Conservation (phyloP, 2,888 invertebrate species). For the Fabriciana adippe region DNA sequence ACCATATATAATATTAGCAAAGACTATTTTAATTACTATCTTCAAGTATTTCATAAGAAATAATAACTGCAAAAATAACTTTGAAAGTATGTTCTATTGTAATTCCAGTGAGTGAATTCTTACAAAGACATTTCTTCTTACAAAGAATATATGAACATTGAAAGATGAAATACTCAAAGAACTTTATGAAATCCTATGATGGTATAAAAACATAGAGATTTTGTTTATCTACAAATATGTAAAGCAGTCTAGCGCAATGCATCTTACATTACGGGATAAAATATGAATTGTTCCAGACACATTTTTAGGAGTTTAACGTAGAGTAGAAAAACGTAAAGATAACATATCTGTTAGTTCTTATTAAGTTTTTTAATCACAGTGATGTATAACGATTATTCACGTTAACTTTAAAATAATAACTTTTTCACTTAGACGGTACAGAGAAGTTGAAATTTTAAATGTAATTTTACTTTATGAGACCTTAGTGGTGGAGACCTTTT, state of each 20-base stretch:
- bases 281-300: background rate
- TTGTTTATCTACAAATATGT: constrained; percentile 27
- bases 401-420: too few species aligned
- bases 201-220: constrained; percentile 24
- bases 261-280: constrained; percentile 18
- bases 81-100: background rate
- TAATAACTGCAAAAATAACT: constrained; percentile 1
- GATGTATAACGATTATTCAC: too few species aligned
- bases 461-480: too few species aligned
- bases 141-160: constrained; percentile 19
- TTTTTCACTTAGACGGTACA: too few species aligned
- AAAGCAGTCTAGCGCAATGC: constrained; percentile 25
- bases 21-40: too few species aligned
- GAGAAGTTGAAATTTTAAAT: too few species aligned
- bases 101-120: constrained; percentile 4
- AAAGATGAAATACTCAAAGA: constrained; percentile 19
- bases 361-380: background rate
- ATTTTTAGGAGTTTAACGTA: constrained; percentile 6
- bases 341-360: background rate
- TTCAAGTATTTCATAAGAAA: too few species aligned
- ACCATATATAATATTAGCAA: too few species aligned
- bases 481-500: too few species aligned
- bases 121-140: constrained; percentile 12
- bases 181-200: constrained; percentile 19
- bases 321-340: background rate